These are phyloP conservation scores for Oscarella lobularis DNA, from an alignment of 37 sponge, comb jelly and placozoan species.

Conservation along the genomic window DNA sequence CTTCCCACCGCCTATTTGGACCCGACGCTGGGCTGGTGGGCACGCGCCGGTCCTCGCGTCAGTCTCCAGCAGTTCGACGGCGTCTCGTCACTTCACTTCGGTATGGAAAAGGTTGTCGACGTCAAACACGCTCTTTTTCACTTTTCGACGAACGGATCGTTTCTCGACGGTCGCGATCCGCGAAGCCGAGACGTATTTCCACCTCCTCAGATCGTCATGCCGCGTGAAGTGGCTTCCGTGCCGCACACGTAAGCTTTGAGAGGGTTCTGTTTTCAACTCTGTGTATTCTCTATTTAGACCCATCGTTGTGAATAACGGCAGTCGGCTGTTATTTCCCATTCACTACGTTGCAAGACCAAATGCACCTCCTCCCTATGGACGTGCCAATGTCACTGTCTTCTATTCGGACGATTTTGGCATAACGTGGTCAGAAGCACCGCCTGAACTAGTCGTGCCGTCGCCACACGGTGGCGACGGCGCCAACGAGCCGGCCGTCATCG, in stretches of 20 bases:
- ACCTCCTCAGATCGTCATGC: too few species aligned
- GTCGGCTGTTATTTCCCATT: neutral
- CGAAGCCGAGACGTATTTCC: too few species aligned
- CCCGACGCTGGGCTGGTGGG: neutral
- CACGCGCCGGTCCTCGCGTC: neutral
- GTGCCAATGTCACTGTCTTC: neutral
- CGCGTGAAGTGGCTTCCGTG: too few species aligned
- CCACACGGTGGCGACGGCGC: neutral
- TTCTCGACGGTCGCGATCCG: too few species aligned
- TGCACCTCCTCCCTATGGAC: neutral
- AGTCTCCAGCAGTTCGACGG: neutral
- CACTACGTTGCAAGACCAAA: neutral
- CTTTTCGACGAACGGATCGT: neutral
- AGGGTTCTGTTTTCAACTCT: too few species aligned
- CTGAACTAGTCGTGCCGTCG: neutral
- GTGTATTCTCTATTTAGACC: too few species aligned
- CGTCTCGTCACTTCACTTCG: neutral
- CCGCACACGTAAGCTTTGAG: too few species aligned
- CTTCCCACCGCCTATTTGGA: neutral
- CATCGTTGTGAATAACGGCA: neutral
- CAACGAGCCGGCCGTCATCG: neutral
- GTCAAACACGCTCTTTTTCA: neutral
- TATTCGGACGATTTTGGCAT: neutral
- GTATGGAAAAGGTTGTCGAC: neutral
- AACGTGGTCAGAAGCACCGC: neutral